Conservation (phyloP, 2,888 invertebrate genomes). For the Drosophila buzzatii region DNA sequence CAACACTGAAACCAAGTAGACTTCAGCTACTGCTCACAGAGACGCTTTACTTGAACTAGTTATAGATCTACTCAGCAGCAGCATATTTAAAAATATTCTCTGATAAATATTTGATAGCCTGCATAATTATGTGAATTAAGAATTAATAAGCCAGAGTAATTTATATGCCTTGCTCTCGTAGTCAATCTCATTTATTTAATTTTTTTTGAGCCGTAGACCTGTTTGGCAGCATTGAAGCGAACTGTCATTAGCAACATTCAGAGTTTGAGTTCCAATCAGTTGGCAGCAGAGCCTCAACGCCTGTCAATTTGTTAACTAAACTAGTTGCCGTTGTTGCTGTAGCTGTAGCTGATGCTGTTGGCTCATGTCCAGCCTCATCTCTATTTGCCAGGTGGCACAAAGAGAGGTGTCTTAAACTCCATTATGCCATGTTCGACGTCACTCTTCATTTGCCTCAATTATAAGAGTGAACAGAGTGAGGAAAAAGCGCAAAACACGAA, state of each 20-base stretch:
- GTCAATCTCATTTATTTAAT: neutral
- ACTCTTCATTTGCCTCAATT: constrained; percentile 83
- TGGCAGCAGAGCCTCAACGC: constrained; percentile 28
- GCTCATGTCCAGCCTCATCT: constrained; percentile 18
- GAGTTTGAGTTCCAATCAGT: constrained; percentile 48
- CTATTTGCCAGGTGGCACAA: constrained; percentile 37
- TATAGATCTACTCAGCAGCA: neutral
- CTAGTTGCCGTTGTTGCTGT: neutral
- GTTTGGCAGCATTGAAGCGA: constrained; percentile 2
- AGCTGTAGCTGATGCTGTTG: neutral
- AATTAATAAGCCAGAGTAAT: neutral
- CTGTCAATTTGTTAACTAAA: constrained; percentile 26
- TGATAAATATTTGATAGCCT: neutral
- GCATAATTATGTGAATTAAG: neutral
- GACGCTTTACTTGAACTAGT: neutral
- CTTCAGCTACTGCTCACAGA: too few species aligned
- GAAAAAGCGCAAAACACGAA: constrained; percentile 16
- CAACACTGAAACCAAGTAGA: too few species aligned
- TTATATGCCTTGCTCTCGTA: too few species aligned
- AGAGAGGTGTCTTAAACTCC: constrained; percentile 75
- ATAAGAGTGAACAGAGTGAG: constrained; percentile 44
- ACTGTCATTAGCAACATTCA: constrained; percentile 6
- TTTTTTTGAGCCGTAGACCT: neutral
- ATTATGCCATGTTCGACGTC: constrained; percentile 81
- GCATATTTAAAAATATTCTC: neutral